phyloP scores from a whole-genome alignment of 2,113 vertebrate genomes.

The Sporophila hypoxantha region DNA sequence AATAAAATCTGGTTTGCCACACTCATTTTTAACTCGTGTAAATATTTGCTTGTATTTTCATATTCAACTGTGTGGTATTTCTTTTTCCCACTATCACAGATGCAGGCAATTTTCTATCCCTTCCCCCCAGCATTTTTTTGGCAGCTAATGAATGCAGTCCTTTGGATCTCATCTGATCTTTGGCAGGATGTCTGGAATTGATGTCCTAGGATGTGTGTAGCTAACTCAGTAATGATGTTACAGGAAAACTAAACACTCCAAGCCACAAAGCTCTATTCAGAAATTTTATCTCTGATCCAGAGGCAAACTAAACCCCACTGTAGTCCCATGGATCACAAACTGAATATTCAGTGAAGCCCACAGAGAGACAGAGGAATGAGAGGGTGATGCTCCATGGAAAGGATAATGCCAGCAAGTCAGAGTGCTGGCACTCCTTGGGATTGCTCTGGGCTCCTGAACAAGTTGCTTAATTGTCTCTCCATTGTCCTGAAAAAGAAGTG shows the following conservation, averaged over 20 bases:
- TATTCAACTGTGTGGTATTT: constrained; percentile 8
- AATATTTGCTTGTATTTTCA: constrained; percentile 49
- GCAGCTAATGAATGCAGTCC: constrained; percentile 47
- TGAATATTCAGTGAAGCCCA: not conserved
- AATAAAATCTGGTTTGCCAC: not conserved
- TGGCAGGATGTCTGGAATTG: constrained; percentile 45
- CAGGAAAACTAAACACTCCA: constrained; percentile 44
- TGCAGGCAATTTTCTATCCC: constrained; percentile 33
- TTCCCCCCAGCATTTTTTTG: constrained; percentile 34
- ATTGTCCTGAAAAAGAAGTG: not conserved
- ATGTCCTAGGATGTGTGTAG: constrained; percentile 47
- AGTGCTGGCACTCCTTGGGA: not conserved
- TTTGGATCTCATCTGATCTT: constrained; percentile 53
- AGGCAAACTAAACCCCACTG: constrained; percentile 17
- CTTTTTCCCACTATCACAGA: constrained; percentile 39
- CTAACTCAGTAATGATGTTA: constrained; percentile 44
- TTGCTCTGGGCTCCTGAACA: not conserved
- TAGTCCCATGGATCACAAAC: not conserved
- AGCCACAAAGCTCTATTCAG: constrained; percentile 32
- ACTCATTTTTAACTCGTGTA: constrained; percentile 30
- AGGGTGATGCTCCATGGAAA: constrained; percentile 3
- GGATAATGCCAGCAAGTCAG: not conserved
- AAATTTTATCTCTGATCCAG: constrained; percentile 43
- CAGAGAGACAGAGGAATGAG: not conserved
- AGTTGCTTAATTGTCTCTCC: constrained; percentile 1